Evolutionary conservation across 2,888 invertebrate genomes (phyloP).

Genomic region (Hypselothyrea guttata): DNA sequence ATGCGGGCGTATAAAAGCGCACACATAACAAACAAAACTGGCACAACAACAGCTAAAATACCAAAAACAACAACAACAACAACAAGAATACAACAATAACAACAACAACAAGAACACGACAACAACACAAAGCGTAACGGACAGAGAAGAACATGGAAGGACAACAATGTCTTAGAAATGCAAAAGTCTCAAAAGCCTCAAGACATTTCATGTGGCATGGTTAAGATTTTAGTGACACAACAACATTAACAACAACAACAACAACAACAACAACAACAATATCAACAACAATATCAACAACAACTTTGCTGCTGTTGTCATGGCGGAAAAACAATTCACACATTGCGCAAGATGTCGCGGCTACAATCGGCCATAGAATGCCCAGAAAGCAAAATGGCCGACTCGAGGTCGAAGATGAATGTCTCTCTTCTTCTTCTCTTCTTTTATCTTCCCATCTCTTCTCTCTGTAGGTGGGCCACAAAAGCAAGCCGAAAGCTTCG

Average conservation of each 20-base stretch:
- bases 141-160: constrained; percentile 26
- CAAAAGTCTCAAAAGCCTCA: constrained; percentile 33
- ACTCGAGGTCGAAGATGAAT: too few species aligned
- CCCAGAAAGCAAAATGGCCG: not conserved
- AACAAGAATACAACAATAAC: too few species aligned
- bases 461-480: too few species aligned
- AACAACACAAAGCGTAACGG: constrained; percentile 16
- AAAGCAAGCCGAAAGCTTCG: too few species aligned
- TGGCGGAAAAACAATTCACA: constrained; percentile 56
- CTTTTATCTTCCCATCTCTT: not conserved
- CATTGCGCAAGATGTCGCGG: constrained; percentile 53
- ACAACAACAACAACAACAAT: constrained; percentile 10
- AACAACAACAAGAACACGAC: too few species aligned
- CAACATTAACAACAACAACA: constrained; percentile 22
- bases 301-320: constrained; percentile 37
- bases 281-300: not conserved
- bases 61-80: too few species aligned
- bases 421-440: not conserved
- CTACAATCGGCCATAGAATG: constrained; percentile 35
- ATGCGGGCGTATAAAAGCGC: too few species aligned
- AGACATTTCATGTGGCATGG: constrained; percentile 67
- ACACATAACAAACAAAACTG: constrained; percentile 26
- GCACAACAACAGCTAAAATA: too few species aligned
- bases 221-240: constrained; percentile 67
- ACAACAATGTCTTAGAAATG: constrained; percentile 55